phyloP scores from a whole-genome alignment of 2,888 invertebrate genomes.

The Melinopterus prodromus region DNA sequence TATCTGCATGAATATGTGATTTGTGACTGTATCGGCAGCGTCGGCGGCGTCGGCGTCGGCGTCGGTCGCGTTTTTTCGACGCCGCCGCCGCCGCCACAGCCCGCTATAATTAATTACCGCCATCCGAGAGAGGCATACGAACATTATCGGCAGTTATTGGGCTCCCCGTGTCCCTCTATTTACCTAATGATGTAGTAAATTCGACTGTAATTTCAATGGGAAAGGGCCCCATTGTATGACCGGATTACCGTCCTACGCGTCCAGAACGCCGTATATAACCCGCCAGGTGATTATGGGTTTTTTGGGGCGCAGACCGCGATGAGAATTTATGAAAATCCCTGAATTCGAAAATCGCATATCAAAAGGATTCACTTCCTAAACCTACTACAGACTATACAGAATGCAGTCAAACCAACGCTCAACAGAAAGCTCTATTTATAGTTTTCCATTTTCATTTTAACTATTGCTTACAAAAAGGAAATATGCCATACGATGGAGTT shows the following conservation, averaged over 20 bases:
- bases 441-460: no score
- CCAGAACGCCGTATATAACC: conserved; percentile 14
- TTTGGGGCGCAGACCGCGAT: conserved; percentile 14
- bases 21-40: conserved; percentile 49
- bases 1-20: conserved; percentile 53
- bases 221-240: conserved; percentile 37
- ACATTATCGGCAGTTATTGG: conserved; percentile 55
- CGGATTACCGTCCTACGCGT: conserved; percentile 19
- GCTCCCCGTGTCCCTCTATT: conserved; percentile 45
- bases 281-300: conserved; percentile 23
- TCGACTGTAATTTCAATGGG: conserved; percentile 52
- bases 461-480: no score
- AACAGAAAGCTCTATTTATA: no score
- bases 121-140: conserved; percentile 48
- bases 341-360: conserved; percentile 17
- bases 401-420: no score
- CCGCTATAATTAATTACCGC: conserved; percentile 53
- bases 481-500: no score
- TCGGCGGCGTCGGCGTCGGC: conserved; percentile 6
- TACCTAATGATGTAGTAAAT: conserved; percentile 58
- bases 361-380: conserved; percentile 8
- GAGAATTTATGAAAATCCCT: conserved; percentile 22
- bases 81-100: conserved; percentile 34
- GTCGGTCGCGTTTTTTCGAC: conserved; percentile 43
- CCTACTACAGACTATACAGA: no score